These are phyloP conservation scores for Venturia canescens DNA, from an alignment of 1,140 invertebrate species.

Conservation along the genomic window DNA sequence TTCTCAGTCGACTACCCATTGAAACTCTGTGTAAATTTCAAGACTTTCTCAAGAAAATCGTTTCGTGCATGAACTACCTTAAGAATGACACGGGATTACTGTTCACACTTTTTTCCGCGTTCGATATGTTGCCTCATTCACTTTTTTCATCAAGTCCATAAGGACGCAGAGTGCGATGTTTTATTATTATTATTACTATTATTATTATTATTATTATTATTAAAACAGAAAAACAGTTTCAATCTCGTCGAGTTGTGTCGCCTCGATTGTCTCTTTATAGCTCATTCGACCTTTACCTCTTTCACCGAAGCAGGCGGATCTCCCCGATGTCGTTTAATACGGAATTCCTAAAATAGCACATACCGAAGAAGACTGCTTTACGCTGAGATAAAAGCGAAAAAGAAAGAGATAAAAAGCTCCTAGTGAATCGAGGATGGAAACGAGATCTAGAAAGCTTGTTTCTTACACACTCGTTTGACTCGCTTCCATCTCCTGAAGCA, in stretches of 20 bases:
- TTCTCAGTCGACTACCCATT: too few species aligned
- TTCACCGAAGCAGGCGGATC: slow-evolving; percentile 4
- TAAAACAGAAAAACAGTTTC: background rate
- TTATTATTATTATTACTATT: background rate
- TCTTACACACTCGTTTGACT: slow-evolving; percentile 1
- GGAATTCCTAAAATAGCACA: slow-evolving; percentile 17
- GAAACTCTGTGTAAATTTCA: too few species aligned
- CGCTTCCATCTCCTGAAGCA: background rate
- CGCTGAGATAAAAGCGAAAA: background rate
- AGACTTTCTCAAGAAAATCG: too few species aligned
- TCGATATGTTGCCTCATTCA: background rate
- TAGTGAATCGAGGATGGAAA: background rate
- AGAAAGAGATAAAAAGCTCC: background rate
- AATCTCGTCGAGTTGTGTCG: background rate
- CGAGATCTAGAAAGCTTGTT: slow-evolving; percentile 43
- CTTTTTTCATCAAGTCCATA: background rate
- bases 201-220: background rate
- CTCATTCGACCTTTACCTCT: slow-evolving; percentile 1
- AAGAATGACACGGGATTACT: too few species aligned
- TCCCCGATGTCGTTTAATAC: background rate
- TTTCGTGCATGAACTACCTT: too few species aligned
- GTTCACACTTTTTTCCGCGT: background rate
- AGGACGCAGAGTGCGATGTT: background rate
- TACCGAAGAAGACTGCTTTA: background rate
- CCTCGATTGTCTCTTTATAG: background rate